phyloP scores from a whole-genome alignment of 2,888 invertebrate species.

The Euplagia quadripunctaria region DNA sequence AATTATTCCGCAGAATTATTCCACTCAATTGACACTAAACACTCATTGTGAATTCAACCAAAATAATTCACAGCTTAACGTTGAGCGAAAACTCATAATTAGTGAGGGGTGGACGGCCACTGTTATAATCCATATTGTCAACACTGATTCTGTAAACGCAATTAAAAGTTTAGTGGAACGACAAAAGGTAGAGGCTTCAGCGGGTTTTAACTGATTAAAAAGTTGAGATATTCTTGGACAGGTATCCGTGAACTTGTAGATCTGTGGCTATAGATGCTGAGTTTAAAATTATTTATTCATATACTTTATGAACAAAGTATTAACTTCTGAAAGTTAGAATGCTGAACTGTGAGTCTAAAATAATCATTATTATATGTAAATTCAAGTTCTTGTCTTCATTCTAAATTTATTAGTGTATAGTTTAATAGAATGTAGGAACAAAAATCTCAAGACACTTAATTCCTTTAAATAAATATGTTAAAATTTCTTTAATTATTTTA shows the following conservation, averaged over 20 bases:
- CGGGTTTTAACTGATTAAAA: conserved; percentile 17
- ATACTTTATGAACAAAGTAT: background rate
- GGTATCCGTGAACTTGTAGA: conserved; percentile 2
- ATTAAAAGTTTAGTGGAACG: conserved; percentile 43
- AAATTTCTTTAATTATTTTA: too few relatives aligned
- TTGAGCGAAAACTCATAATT: conserved; percentile 31
- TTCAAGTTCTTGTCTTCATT: background rate
- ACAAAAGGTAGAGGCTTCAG: conserved; percentile 14
- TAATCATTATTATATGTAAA: background rate
- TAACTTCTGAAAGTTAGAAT: background rate
- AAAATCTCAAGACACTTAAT: too few relatives aligned
- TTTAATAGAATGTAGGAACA: too few relatives aligned
- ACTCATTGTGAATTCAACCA: conserved; percentile 6
- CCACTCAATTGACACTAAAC: background rate
- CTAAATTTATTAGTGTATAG: background rate
- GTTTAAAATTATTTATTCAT: conserved; percentile 6
- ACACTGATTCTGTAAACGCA: conserved; percentile 48
- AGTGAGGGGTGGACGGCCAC: conserved; percentile 18
- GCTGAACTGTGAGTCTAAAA: background rate
- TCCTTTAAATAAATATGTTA: too few relatives aligned
- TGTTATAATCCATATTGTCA: conserved; percentile 50
- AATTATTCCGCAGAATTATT: background rate
- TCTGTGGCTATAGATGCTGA: conserved; percentile 5
- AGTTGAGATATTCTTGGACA: conserved; percentile 13
- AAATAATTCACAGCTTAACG: conserved; percentile 31